Percentiles rank a stretch among this genome's conserved stretches.
Conservation (phyloP, 2,113 vertebrate genomes). For the Channa argus region DNA sequence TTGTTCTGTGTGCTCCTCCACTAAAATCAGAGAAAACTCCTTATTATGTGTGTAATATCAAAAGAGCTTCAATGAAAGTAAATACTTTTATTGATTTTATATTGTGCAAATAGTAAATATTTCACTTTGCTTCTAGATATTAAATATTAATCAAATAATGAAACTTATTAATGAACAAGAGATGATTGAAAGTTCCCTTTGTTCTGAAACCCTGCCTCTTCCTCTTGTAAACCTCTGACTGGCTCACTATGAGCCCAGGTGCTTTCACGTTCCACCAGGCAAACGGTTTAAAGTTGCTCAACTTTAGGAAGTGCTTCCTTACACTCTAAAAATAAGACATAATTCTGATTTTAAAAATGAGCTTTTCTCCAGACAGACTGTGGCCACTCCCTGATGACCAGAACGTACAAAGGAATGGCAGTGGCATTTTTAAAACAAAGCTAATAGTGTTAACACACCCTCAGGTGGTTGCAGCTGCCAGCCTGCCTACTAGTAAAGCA, state of each 20-base stretch:
- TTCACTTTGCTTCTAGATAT: too few relatives aligned
- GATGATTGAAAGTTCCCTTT: too few relatives aligned
- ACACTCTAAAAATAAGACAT: conserved; percentile 8
- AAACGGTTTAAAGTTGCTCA: not conserved
- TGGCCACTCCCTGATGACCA: conserved; percentile 1
- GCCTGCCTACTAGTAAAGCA: conserved; percentile 32
- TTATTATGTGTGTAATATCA: too few relatives aligned
- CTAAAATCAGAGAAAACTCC: too few relatives aligned
- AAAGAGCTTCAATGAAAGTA: too few relatives aligned
- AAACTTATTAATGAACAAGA: too few relatives aligned
- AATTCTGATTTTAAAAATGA: not conserved
- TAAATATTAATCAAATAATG: too few relatives aligned
- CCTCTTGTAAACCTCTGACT: too few relatives aligned
- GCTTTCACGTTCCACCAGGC: not conserved
- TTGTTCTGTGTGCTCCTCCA: too few relatives aligned
- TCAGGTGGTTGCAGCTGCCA: conserved; percentile 54
- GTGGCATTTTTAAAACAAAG: conserved; percentile 51
- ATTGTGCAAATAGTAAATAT: too few relatives aligned
- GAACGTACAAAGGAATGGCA: conserved; percentile 17
- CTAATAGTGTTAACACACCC: conserved; percentile 38
- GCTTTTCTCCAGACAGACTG: conserved; percentile 13
- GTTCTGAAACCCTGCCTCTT: not conserved
- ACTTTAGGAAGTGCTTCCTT: not conserved
- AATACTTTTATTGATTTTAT: too few relatives aligned
- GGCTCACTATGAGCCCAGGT: not conserved